Evolutionary conservation across 1,140 invertebrate species (phyloP).

Genomic region (Aphaenogaster rudis): DNA sequence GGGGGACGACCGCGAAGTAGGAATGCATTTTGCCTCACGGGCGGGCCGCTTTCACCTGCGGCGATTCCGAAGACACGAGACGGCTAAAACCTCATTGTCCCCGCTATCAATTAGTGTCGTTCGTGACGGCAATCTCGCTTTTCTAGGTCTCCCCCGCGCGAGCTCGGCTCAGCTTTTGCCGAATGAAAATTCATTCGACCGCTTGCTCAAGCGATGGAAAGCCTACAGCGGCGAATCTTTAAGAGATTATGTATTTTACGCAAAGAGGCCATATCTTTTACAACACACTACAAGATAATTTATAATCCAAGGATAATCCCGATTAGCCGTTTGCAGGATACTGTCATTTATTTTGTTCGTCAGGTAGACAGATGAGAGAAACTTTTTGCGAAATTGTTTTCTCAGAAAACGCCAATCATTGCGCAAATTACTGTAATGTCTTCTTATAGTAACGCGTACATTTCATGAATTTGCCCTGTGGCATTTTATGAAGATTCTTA

Average conservation of each 20-base stretch:
- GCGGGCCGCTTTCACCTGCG: constrained; percentile 74
- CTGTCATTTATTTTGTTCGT: not conserved
- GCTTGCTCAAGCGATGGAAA: not conserved
- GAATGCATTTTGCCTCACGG: constrained; percentile 76
- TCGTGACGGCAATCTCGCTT: constrained; percentile 44
- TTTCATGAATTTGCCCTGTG: constrained; percentile 2
- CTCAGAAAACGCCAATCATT: constrained; percentile 9
- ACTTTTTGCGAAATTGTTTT: constrained; percentile 39
- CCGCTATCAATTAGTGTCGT: constrained; percentile 54
- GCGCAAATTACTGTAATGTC: constrained; percentile 14
- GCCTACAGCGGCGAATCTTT: not conserved
- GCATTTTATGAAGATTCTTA: constrained; percentile 35
- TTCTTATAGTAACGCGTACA: not conserved
- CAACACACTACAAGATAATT: not conserved
- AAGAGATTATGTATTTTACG: not conserved
- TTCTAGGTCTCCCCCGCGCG: constrained; percentile 15
- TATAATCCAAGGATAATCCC: not conserved
- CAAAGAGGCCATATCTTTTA: not conserved
- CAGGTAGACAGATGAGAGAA: not conserved
- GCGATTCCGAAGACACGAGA: constrained; percentile 37
- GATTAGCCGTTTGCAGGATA: not conserved
- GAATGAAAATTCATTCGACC: constrained; percentile 29
- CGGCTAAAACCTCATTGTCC: constrained; percentile 60
- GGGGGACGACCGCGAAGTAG: constrained; percentile 30
- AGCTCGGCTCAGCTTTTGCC: not conserved